phyloP scores from a whole-genome alignment of 2,797 vertebrate genomes.

The Pseudocheirus occidentalis region DNA sequence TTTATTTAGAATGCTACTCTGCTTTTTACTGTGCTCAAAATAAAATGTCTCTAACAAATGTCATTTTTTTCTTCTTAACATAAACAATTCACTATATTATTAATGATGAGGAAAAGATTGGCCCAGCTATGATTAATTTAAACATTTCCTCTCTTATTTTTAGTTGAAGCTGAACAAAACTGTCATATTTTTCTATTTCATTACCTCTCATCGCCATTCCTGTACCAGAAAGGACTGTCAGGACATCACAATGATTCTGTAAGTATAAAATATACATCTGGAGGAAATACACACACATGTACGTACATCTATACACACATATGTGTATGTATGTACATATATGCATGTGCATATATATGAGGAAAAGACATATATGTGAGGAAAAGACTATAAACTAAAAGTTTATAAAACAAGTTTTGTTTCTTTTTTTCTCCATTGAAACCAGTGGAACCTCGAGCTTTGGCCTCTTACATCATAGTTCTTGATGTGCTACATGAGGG shows the following conservation, averaged over 20 bases:
- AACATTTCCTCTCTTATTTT: constrained; percentile 59
- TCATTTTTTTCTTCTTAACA: constrained; percentile 53
- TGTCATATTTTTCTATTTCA: constrained; percentile 54
- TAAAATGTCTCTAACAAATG: constrained; percentile 62
- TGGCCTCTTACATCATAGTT: not conserved
- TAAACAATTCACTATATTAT: constrained; percentile 58
- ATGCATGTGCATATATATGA: no score
- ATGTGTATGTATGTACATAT: no score
- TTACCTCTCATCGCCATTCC: constrained; percentile 26
- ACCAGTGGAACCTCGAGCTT: not conserved
- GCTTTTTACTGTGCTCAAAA: constrained; percentile 55
- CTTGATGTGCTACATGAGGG: not conserved
- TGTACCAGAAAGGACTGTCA: not conserved
- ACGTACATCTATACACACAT: not conserved
- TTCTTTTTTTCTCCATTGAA: not conserved
- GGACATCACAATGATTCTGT: constrained; percentile 5
- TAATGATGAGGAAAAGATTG: constrained; percentile 59
- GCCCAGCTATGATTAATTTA: constrained; percentile 56
- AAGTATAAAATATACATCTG: constrained; percentile 46
- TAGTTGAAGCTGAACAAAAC: constrained; percentile 64
- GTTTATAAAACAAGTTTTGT: not conserved
- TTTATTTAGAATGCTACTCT: constrained; percentile 60
- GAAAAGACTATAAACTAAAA: not conserved
- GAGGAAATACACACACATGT: constrained; percentile 36
- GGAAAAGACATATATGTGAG: no score